Base-by-base conservation (phyloP, 2,797 vertebrate species). In the Chelidonichthys spinosus region DNA sequence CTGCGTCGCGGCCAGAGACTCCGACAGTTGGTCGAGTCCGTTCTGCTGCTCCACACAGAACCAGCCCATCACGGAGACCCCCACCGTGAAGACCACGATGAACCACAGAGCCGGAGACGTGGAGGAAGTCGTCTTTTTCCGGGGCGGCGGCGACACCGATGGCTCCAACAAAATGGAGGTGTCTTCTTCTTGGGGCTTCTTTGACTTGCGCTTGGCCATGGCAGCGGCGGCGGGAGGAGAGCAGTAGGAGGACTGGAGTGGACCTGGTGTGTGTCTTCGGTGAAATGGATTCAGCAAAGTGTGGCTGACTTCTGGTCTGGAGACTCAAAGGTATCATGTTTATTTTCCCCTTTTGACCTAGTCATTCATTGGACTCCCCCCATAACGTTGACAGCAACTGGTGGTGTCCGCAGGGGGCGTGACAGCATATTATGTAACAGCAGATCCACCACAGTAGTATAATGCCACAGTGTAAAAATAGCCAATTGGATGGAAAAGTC, bases 321-420 rank as follows among this genome's bases (percentile, higher is more conserved):
- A 50, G 50, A 25, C 65, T 13, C 6, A 43, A 71, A 64, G 61
- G 56, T 63, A 58, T 81, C 68, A 78, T 3, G 42, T 66, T 72
- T 33, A 63, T 17, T 54, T 25, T 50, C 52, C 46, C 56, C 49
- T 53, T 74, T 49, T 73, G 79, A 53, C 75, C 53, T 46, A 55
- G 65, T 52, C 73, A 69, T 40, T 74, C 65, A 76, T 72, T 72
- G 74, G 74, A 64, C 74, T 63, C 69, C 49, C 67, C 69, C 49
- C 42, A 42, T 54, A 25, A 43, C 14, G 67, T 11, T 43, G 59
- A 56, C 62, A 74, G 78, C 66, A 68, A 52, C 74, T 25, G 11
- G 36, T 54, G 42, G 25, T 43, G 42, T 9, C 10, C 13, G 18
- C 36, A 49, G 56, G 66, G 42, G 58, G 52, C 1, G 49, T 37